Base-by-base conservation (phyloP, 2,888 invertebrate species). In the Epinotia bilunana region DNA sequence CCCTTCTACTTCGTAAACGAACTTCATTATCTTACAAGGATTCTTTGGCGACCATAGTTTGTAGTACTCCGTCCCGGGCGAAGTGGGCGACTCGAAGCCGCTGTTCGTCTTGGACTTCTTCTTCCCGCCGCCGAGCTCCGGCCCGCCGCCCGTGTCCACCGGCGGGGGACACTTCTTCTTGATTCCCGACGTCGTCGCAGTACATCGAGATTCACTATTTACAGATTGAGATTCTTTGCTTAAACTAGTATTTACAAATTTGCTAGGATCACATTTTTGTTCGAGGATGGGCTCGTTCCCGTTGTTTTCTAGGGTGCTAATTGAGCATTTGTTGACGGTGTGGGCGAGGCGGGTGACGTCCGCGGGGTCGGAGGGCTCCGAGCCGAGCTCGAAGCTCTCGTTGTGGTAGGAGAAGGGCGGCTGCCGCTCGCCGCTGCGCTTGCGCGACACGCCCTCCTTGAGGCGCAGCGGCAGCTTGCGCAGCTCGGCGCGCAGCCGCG, bases 11-110 rank as follows among this genome's bases (percentile, higher is more conserved):
- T 94, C 94, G 78, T 94, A 94, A 55, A 94, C 93, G 77, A 94
- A 94, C 83, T 94, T 94, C 94, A 94, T 94, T 82, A 94, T 94
- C 85, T 94, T 94, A 84, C 94, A 94, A 39, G 95, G 95, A 85
- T 95, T 95, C 84, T 95, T 95, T 80, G 95, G 95, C 80, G 95
- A 95, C 96, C 96, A 96, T 84, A 96, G 95, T 84, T 96, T 96
- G 87, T 95, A 96, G 86, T 96, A 96, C 81, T 96, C 96, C 63
- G 95, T 95, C 79, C 94, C 94, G 16, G 95, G 95, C 75, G 95
- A 94, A 77, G 94, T 95, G 0, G 95, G 95, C 76, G 95, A 94
- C 84, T 94, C 95, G 78, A 93, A 88, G 46, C 91, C 94, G 76
- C 91, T 91, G 82, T 94, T 93, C 61, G 92, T 86, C 83, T 95